These are phyloP conservation scores for Alexandromys fortis DNA, from an alignment of 2,113 vertebrate genomes.

Conservation along the genomic window DNA sequence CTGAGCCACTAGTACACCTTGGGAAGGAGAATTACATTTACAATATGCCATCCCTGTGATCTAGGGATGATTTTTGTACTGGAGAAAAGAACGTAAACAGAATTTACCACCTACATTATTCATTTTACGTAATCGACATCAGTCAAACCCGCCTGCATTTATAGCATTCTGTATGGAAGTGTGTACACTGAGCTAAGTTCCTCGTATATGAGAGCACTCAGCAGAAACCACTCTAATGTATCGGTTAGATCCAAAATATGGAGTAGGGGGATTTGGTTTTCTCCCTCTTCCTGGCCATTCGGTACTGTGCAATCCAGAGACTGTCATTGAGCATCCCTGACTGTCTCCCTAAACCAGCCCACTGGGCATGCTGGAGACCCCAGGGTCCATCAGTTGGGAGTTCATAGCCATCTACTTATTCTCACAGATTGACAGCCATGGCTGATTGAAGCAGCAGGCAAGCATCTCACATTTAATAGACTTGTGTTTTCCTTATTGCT, in stretches of 20 bases:
- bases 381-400: accelerated
- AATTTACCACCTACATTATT: neutral
- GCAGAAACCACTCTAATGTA: neutral
- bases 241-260: too few species aligned
- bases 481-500: neutral
- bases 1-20: neutral
- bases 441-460: neutral
- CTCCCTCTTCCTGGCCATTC: neutral
- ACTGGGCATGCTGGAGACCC: neutral
- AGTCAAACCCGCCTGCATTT: neutral
- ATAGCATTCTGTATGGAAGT: neutral
- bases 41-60: neutral
- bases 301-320: neutral
- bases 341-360: too few species aligned
- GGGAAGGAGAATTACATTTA: neutral
- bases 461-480: neutral
- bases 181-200: neutral
- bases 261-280: neutral
- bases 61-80: neutral
- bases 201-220: neutral
- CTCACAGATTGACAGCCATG: neutral
- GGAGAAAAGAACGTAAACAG: neutral
- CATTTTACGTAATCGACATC: neutral
- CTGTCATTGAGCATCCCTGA: neutral
- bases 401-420: neutral